phyloP scores from a whole-genome alignment of 1,140 invertebrate genomes.

The Paramacrobiotus metropolitanus region DNA sequence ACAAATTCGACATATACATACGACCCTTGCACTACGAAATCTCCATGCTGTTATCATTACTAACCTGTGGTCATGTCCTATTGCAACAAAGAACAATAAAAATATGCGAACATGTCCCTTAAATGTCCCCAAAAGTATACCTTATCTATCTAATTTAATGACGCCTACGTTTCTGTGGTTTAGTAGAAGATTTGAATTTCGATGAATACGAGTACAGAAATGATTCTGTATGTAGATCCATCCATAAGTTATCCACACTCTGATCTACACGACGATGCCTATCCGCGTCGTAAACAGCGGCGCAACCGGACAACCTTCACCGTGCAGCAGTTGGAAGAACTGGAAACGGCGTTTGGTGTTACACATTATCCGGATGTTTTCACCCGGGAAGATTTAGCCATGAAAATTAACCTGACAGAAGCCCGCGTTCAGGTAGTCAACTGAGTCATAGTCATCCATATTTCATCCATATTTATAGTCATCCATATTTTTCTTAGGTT shows the following conservation, averaged over 20 bases:
- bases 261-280: slow-evolving; percentile 79
- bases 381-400: slow-evolving; percentile 85
- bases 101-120: background rate
- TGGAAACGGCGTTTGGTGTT: slow-evolving; percentile 86
- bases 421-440: slow-evolving; percentile 67
- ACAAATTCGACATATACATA: too few species aligned
- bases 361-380: slow-evolving; percentile 97
- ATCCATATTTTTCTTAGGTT: slow-evolving; percentile 32
- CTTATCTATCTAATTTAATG: too few species aligned
- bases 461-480: slow-evolving; percentile 2
- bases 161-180: too few species aligned
- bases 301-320: slow-evolving; percentile 90
- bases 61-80: too few species aligned
- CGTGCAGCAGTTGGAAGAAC: slow-evolving; percentile 77
- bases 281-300: slow-evolving; percentile 78
- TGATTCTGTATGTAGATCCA: slow-evolving; percentile 30
- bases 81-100: background rate
- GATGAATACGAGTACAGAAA: slow-evolving; percentile 38
- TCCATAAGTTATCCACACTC: slow-evolving; percentile 62
- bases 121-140: too few species aligned
- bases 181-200: slow-evolving; percentile 6
- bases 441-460: slow-evolving; percentile 4
- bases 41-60: too few species aligned
- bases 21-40: too few species aligned
- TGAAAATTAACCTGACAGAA: slow-evolving; percentile 92